Percentiles rank a stretch among this genome's conserved stretches.
These are phyloP conservation scores for Tringa solitaria DNA, from an alignment of 2,113 vertebrate species.

Conservation along the genomic window DNA sequence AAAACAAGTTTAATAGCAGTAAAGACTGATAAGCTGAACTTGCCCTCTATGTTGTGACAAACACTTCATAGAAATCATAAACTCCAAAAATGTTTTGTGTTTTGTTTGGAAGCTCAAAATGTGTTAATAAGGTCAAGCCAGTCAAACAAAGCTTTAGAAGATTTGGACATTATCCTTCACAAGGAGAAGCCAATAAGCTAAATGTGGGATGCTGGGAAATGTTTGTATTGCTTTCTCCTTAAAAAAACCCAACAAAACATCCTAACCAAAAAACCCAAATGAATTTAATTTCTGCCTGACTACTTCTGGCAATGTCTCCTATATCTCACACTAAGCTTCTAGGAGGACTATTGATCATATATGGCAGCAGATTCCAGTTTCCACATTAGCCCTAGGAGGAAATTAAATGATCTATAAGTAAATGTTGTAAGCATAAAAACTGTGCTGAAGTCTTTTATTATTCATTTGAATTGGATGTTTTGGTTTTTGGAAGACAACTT, in stretches of 20 bases:
- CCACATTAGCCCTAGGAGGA: conserved; percentile 51
- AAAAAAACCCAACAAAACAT: neutral
- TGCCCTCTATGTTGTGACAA: neutral
- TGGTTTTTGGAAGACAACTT: neutral
- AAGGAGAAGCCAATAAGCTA: neutral
- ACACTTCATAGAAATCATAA: neutral
- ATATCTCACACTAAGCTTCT: conserved; percentile 22
- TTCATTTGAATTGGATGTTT: conserved; percentile 45
- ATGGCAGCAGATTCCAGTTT: conserved; percentile 50
- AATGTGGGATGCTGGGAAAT: neutral
- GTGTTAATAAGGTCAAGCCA: neutral
- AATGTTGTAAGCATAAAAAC: conserved; percentile 36
- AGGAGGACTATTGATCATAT: conserved; percentile 51
- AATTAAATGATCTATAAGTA: conserved; percentile 57
- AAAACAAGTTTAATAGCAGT: neutral
- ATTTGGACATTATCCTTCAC: neutral
- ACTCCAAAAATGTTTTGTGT: neutral
- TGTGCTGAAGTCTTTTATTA: conserved; percentile 40
- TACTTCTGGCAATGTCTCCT: neutral
- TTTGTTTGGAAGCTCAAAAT: neutral
- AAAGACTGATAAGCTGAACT: neutral
- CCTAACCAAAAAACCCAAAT: neutral
- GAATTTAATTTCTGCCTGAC: neutral
- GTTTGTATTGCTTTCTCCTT: neutral
- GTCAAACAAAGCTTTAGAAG: neutral